Conservation (phyloP, 2,113 vertebrate genomes). For the Otus sunia region DNA sequence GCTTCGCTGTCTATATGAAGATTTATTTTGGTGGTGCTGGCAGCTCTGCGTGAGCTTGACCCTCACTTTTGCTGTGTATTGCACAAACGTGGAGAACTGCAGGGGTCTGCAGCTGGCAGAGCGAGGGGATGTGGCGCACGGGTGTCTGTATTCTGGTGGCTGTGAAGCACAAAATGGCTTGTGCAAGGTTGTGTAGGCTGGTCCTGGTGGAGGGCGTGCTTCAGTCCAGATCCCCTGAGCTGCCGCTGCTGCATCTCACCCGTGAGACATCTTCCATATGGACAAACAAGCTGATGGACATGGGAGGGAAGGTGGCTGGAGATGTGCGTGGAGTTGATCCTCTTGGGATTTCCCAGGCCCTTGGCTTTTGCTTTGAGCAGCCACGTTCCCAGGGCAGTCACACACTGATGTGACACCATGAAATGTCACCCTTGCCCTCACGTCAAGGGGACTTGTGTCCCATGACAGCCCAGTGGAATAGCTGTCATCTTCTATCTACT, state of each 20-base stretch:
- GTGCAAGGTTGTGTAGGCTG: rapidly evolving
- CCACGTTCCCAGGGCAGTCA: rapidly evolving
- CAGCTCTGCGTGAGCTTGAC: not conserved
- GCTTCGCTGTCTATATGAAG: rapidly evolving
- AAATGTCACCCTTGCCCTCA: not conserved
- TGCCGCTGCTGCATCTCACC: not conserved
- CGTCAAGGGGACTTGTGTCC: not conserved
- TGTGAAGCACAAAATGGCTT: not conserved
- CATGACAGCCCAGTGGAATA: not conserved
- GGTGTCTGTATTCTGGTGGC: not conserved
- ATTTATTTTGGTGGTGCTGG: not conserved
- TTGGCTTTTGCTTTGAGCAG: not conserved
- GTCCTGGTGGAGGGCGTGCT: rapidly evolving
- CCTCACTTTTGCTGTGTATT: not conserved
- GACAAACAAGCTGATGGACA: rapidly evolving
- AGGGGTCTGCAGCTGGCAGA: not conserved
- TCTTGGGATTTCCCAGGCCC: not conserved
- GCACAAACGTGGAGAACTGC: rapidly evolving
- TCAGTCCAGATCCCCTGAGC: not conserved
- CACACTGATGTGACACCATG: not conserved
- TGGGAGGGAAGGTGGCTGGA: not conserved
- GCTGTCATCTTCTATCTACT: not conserved
- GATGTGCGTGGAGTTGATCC: rapidly evolving
- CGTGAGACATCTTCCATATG: rapidly evolving
- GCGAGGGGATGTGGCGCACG: rapidly evolving